Percentiles rank a stretch among this genome's conserved stretches.
phyloP scores from a whole-genome alignment of 1,140 invertebrate genomes.

The Philopotamus ludificatus region DNA sequence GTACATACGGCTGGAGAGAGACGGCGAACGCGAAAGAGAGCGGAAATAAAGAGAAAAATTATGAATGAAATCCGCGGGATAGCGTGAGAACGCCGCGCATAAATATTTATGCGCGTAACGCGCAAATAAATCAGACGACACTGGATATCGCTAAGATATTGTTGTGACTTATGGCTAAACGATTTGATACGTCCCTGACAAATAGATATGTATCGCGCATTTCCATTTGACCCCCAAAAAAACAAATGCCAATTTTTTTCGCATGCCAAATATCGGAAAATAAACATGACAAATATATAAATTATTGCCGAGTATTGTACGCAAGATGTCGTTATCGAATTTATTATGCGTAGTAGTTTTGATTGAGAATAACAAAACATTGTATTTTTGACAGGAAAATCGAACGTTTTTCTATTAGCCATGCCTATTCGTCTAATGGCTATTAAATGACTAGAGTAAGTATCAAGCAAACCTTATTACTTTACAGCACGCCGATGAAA shows the following conservation, averaged over 20 bases:
- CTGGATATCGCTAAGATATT: neutral
- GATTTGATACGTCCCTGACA: neutral
- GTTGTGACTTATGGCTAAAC: neutral
- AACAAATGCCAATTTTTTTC: neutral
- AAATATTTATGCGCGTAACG: neutral
- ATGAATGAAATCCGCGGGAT: neutral
- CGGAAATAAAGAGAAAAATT: neutral
- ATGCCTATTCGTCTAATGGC: no score
- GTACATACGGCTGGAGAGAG: neutral
- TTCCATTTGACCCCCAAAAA: neutral
- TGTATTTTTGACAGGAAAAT: no score
- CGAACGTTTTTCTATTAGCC: no score
- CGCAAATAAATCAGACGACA: neutral
- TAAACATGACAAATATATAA: neutral
- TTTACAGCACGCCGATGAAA: no score
- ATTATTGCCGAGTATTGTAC: neutral
- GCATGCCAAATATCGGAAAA: neutral
- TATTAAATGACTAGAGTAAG: no score
- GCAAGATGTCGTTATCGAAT: neutral
- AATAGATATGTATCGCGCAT: neutral
- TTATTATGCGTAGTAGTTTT: neutral
- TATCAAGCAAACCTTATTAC: no score
- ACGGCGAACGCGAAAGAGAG: neutral
- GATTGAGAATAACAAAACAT: no score
- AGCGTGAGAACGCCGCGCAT: neutral